phyloP scores from a whole-genome alignment of 2,888 invertebrate species.

The Dolichopus griseipennis region DNA sequence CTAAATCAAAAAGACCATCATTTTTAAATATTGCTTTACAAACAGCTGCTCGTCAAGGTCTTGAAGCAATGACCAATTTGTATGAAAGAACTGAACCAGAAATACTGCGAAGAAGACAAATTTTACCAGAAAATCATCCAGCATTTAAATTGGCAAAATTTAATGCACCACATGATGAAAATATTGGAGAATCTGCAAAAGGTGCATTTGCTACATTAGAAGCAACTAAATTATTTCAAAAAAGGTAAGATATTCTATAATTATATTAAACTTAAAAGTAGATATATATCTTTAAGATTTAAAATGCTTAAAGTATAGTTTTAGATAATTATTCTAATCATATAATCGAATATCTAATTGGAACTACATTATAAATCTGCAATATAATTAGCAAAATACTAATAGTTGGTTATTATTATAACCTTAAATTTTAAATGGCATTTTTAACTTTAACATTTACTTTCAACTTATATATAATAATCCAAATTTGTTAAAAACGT shows the following conservation, averaged over 20 bases:
- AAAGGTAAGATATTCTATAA: conserved; percentile 40
- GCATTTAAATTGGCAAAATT: conserved; percentile 39
- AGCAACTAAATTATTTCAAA: conserved; percentile 40
- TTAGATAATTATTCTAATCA: background rate
- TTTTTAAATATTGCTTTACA: conserved; percentile 38
- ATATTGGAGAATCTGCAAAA: conserved; percentile 27
- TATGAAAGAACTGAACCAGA: conserved; percentile 40
- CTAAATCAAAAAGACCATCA: conserved; percentile 26
- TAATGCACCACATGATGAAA: conserved; percentile 34
- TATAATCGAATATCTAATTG: background rate
- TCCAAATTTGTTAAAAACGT: too few relatives aligned
- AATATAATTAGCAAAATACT: too few relatives aligned
- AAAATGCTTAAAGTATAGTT: background rate
- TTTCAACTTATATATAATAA: too few relatives aligned
- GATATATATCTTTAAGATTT: background rate
- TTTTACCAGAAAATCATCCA: conserved; percentile 39
- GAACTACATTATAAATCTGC: too few relatives aligned
- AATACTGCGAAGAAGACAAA: conserved; percentile 39
- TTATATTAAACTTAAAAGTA: background rate
- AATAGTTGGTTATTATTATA: too few relatives aligned
- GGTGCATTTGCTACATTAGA: conserved; percentile 41
- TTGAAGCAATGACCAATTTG: conserved; percentile 39
- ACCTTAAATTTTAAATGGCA: too few relatives aligned
- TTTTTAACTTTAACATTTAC: too few relatives aligned
- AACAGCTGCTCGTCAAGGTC: conserved; percentile 38